Evolutionary conservation across 2,797 vertebrate genomes (phyloP).

Genomic region (Sciurus vulgaris): DNA sequence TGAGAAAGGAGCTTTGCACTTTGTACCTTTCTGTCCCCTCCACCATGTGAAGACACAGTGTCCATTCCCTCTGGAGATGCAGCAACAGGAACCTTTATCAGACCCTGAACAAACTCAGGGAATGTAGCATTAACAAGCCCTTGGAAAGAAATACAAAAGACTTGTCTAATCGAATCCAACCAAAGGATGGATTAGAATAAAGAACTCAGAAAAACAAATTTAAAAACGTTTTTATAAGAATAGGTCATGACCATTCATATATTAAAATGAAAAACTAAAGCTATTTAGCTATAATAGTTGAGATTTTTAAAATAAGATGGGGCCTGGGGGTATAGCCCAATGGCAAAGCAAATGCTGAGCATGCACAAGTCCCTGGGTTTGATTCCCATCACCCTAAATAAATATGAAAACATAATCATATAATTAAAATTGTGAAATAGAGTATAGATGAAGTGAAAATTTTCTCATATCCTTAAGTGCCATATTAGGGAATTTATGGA

Average conservation of each 20-base stretch:
- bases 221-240: not conserved
- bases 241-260: not conserved
- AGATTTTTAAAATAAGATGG: not conserved
- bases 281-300: not conserved
- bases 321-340: not conserved
- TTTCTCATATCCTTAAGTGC: not conserved
- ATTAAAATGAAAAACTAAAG: not conserved
- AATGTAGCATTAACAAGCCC: not conserved
- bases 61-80: not conserved
- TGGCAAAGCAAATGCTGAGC: not conserved
- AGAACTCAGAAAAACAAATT: not conserved
- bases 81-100: not conserved
- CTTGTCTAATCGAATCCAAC: not conserved
- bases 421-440: not conserved
- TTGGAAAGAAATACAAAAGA: not conserved
- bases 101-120: not conserved
- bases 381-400: not conserved
- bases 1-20: not conserved
- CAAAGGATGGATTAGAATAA: conserved; percentile 36
- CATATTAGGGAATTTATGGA: not conserved
- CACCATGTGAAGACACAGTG: too few relatives aligned
- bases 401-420: not conserved
- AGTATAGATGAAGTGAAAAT: not conserved
- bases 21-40: not conserved
- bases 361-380: not conserved